Percentiles rank a stretch among this genome's conserved stretches.
Conservation (phyloP, 1,140 invertebrate species). For the Listronotus bonariensis region DNA sequence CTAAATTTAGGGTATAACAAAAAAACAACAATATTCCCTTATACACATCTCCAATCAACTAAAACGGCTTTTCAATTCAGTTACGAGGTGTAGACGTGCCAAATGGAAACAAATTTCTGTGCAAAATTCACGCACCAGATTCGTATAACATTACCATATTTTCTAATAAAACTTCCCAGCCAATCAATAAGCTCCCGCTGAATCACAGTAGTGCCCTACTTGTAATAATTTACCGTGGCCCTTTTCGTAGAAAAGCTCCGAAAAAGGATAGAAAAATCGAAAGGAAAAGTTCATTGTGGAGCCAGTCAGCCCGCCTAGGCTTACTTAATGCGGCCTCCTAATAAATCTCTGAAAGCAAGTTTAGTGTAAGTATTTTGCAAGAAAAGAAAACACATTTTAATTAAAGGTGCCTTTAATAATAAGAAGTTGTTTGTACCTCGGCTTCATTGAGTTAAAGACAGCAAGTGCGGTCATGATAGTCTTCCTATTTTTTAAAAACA, state of each 20-base stretch:
- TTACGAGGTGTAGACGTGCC: conserved; percentile 6
- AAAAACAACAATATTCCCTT: neutral
- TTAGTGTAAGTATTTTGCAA: too few species aligned
- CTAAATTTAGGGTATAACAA: neutral
- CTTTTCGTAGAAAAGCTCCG: conserved; percentile 12
- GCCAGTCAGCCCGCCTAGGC: too few species aligned
- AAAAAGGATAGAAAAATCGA: conserved; percentile 16
- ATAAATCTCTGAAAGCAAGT: too few species aligned
- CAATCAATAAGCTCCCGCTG: conserved; percentile 26
- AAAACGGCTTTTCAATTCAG: conserved; percentile 4
- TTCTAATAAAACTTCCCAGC: conserved; percentile 34
- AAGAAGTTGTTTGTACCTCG: too few species aligned
- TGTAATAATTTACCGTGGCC: conserved; percentile 27
- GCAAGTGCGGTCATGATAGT: too few species aligned
- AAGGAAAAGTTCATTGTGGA: conserved; percentile 8
- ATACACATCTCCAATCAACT: conserved; percentile 8
- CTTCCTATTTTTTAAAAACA: too few species aligned
- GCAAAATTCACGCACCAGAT: conserved; percentile 20
- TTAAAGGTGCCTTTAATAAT: too few species aligned
- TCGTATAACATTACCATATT: conserved; percentile 31
- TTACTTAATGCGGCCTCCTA: too few species aligned
- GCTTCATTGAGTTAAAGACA: too few species aligned
- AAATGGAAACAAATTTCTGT: conserved; percentile 18
- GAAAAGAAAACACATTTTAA: too few species aligned
- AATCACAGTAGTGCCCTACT: conserved; percentile 31